A percentile compares a stretch with the other conserved stretches of the same genome.
Evolutionary conservation across 2,888 invertebrate species (phyloP).

Genomic region (Pristionchus entomophagus): DNA sequence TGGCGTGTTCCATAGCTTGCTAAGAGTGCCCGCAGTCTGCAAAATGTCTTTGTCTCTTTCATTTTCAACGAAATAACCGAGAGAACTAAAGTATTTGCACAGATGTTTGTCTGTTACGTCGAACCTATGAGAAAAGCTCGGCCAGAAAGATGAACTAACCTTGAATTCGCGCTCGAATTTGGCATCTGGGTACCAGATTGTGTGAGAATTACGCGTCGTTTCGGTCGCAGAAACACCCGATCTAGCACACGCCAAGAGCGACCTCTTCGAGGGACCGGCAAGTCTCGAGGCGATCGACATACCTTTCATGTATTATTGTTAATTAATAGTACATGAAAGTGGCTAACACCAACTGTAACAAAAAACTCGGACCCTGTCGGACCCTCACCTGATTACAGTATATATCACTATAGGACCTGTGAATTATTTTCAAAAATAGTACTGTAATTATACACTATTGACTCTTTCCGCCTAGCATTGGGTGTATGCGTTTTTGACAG

Average conservation of each 20-base stretch:
- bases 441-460: too few species aligned
- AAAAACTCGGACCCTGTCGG: too few species aligned
- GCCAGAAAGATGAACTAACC: conserved; percentile 54
- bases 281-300: conserved; percentile 38
- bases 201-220: conserved; percentile 60
- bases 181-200: conserved; percentile 75
- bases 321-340: neutral
- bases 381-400: too few species aligned
- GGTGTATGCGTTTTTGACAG: too few species aligned
- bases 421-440: too few species aligned
- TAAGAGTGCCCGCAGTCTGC: conserved; percentile 66
- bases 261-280: neutral
- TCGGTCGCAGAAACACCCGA: conserved; percentile 22
- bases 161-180: conserved; percentile 73
- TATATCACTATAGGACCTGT: too few species aligned
- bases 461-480: too few species aligned
- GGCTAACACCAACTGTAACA: too few species aligned
- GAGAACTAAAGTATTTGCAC: conserved; percentile 17
- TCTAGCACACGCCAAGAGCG: conserved; percentile 6
- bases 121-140: conserved; percentile 20
- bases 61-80: neutral
- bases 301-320: neutral
- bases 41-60: neutral
- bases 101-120: conserved; percentile 34
- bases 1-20: conserved; percentile 61